Evolutionary conservation across 1,140 invertebrate genomes (phyloP).

Genomic region (Brachionus sp.): DNA sequence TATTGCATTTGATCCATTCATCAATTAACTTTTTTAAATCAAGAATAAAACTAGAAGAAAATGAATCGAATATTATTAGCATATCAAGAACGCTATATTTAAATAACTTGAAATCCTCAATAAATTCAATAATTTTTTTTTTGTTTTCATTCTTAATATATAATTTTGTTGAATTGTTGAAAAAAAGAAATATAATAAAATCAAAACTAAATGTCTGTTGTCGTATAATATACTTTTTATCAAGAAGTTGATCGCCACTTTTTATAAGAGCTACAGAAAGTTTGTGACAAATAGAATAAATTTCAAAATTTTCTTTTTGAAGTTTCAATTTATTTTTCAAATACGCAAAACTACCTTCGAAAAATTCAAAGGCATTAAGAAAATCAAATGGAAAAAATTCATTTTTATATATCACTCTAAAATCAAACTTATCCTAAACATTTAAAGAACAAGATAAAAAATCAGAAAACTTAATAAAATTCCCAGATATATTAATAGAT

Average conservation of each 20-base stretch:
- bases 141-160: neutral
- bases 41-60: neutral
- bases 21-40: neutral
- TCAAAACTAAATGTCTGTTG: neutral
- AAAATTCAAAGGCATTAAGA: neutral
- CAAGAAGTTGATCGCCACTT: neutral
- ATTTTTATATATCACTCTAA: neutral
- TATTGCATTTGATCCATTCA: neutral
- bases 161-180: neutral
- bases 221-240: neutral
- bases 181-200: neutral
- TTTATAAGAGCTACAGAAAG: neutral
- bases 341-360: neutral
- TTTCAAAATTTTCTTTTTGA: neutral
- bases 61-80: neutral
- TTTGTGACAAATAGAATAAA: neutral
- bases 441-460: neutral
- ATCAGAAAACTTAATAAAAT: neutral
- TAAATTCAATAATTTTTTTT: neutral
- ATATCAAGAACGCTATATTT: neutral
- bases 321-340: neutral
- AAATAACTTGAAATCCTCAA: neutral
- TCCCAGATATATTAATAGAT: neutral
- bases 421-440: neutral
- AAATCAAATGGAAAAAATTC: neutral